These are phyloP conservation scores for Semnornis frantzii DNA, from an alignment of 2,113 vertebrate genomes.

Conservation along the genomic window DNA sequence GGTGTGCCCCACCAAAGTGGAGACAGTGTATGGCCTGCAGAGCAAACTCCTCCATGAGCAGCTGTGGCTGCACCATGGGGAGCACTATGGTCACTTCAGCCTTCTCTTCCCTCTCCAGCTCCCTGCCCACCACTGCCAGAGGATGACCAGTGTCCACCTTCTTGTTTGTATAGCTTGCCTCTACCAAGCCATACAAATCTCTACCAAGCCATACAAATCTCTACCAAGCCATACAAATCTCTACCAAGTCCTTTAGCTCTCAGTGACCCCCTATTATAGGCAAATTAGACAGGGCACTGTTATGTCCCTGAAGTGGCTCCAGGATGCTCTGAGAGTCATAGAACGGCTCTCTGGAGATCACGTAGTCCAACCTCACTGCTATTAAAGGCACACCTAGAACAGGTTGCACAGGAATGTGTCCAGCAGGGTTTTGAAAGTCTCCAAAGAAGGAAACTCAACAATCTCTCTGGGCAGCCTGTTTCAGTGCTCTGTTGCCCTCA, in stretches of 20 bases:
- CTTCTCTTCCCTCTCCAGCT: neutral
- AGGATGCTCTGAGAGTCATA: neutral
- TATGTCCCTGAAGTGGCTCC: neutral
- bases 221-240: neutral
- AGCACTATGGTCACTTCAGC: neutral
- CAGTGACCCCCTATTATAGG: neutral
- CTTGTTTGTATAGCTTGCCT: neutral
- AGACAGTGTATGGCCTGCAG: neutral
- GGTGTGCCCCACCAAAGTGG: neutral
- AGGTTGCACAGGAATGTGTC: too few species aligned
- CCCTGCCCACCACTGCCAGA: neutral
- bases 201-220: neutral
- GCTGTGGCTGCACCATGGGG: neutral
- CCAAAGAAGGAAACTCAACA: too few species aligned
- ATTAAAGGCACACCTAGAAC: too few species aligned
- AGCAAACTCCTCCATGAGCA: neutral
- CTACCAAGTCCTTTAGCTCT: neutral
- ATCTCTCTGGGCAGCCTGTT: too few species aligned
- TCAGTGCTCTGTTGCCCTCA: too few species aligned
- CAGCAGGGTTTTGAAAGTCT: too few species aligned
- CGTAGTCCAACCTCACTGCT: too few species aligned
- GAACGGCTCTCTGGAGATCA: too few species aligned
- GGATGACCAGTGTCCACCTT: neutral
- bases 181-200: neutral
- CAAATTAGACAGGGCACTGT: neutral